These are phyloP conservation scores for Rhorus exstirpatorius DNA, from an alignment of 2,888 invertebrate genomes.

Conservation along the genomic window DNA sequence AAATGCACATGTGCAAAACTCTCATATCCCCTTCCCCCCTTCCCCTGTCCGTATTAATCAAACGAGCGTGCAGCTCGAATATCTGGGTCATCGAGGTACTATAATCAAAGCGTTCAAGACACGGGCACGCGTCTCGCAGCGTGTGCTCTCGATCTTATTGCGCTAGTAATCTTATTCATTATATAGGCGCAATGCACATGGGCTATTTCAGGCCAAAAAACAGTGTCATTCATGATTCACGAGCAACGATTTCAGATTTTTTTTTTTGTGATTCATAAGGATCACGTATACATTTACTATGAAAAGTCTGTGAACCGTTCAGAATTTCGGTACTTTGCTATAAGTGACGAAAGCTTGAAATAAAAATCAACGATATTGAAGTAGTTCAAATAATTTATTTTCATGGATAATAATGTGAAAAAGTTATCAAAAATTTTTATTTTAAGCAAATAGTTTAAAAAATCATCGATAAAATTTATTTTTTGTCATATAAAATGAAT, in stretches of 20 bases:
- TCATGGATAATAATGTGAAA: too few relatives aligned
- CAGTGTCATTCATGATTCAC: not conserved
- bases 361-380: too few relatives aligned
- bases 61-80: conserved; percentile 44
- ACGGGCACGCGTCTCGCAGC: conserved; percentile 41
- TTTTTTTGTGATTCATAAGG: too few relatives aligned
- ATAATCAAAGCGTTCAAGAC: conserved; percentile 39
- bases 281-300: too few relatives aligned
- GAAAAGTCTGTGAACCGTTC: too few relatives aligned
- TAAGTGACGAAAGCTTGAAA: too few relatives aligned
- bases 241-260: not conserved
- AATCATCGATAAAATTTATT: too few relatives aligned
- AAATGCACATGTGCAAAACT: conserved; percentile 50
- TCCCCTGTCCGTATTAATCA: not conserved
- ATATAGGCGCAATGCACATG: not conserved
- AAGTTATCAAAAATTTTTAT: too few relatives aligned
- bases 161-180: conserved; percentile 18
- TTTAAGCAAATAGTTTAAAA: too few relatives aligned
- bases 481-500: too few relatives aligned
- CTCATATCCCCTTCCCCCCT: not conserved
- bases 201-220: conserved; percentile 6
- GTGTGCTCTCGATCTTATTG: conserved; percentile 38
- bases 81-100: conserved; percentile 57
- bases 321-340: too few relatives aligned
- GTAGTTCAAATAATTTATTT: too few relatives aligned